phyloP scores from a whole-genome alignment of 2,797 vertebrate species.

The Lepus oiostolus region DNA sequence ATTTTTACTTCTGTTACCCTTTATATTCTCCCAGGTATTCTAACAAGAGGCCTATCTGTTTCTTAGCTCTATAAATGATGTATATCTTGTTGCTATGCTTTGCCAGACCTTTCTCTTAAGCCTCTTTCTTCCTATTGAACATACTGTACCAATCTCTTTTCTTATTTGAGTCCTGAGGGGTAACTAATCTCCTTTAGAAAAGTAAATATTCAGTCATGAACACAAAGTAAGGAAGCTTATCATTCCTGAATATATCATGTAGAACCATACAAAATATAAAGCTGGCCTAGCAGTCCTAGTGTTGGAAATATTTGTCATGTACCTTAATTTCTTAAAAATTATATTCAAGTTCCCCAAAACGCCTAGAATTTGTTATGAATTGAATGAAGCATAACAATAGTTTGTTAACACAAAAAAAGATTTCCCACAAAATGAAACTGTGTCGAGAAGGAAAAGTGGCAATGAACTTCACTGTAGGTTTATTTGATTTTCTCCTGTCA shows the following conservation, averaged over 20 bases:
- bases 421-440: neutral
- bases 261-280: neutral
- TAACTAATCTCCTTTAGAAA: conserved; percentile 30
- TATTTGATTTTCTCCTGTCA: neutral
- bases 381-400: neutral
- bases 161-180: neutral
- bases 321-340: conserved; percentile 57
- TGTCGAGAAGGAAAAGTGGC: neutral
- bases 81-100: neutral
- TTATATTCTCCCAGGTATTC: neutral
- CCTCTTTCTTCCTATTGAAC: neutral
- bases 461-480: neutral
- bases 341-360: neutral
- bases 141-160: neutral
- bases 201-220: conserved; percentile 43
- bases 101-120: neutral
- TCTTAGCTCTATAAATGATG: neutral
- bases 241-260: conserved; percentile 15
- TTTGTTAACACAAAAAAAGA: neutral
- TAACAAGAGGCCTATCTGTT: neutral
- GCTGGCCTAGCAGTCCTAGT: neutral
- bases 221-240: conserved; percentile 16
- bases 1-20: neutral
- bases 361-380: neutral
- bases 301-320: neutral